These are phyloP conservation scores for Rhopalosiphum padi DNA, from an alignment of 1,140 invertebrate species.

Conservation along the genomic window DNA sequence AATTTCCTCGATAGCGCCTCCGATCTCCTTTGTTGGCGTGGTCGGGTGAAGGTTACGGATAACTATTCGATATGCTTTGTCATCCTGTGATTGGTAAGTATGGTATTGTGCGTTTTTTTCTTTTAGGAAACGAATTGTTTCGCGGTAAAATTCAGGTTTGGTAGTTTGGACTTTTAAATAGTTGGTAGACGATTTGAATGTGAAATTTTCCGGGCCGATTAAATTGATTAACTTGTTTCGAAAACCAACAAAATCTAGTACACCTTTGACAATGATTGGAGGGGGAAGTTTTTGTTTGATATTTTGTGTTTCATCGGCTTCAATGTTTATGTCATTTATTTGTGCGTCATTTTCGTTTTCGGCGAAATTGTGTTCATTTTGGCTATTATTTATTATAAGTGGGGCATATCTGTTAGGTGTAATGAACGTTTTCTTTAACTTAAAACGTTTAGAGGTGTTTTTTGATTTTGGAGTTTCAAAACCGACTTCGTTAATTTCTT, in stretches of 20 bases:
- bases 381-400: not conserved
- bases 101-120: constrained; percentile 58
- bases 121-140: constrained; percentile 17
- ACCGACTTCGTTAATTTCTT: not conserved
- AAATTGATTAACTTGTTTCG: not conserved
- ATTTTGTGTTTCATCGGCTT: not conserved
- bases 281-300: constrained; percentile 17
- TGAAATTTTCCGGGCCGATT: not conserved
- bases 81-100: constrained; percentile 62
- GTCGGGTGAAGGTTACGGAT: constrained; percentile 28
- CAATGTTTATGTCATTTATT: not conserved
- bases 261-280: not conserved
- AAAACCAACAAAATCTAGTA: not conserved
- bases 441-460: constrained; percentile 8
- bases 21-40: not conserved
- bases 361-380: not conserved
- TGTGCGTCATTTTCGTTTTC: not conserved
- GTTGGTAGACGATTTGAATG: constrained; percentile 10
- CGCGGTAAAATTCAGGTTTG: not conserved
- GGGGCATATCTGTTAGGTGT: not conserved
- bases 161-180: constrained; percentile 21
- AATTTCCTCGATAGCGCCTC: constrained; percentile 18
- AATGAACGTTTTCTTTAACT: constrained; percentile 3
- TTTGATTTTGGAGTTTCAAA: not conserved
- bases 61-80: constrained; percentile 60